Base-by-base conservation (phyloP, 92 coral and sea anemone genomes). In the Micromussa lordhowensis region DNA sequence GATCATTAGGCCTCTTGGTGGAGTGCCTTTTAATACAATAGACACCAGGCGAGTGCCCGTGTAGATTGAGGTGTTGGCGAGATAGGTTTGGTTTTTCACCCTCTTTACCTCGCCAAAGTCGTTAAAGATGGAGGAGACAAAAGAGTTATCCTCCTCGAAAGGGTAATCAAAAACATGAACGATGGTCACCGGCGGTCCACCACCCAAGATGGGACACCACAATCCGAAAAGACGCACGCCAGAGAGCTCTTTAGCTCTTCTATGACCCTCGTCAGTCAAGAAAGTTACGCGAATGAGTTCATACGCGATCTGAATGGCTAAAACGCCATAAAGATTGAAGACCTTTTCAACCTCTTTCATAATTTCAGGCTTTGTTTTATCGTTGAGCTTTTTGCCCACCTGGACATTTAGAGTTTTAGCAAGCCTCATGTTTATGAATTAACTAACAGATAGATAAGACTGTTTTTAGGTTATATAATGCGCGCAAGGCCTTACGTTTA, bases 81-180 rank as follows among this genome's bases (percentile, higher is more conserved):
- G 13, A 6, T 16, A 68, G 6, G 74, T 29, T 29, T 68, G 74
- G 10, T 29, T 3, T 8, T n/a, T n/a, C 24, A 68, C 35, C 22
- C 34, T 11, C 2, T 68, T 68, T 32, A 68, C 74, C 12, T n/a
- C 31, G 35, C 74, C 74, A 61, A 17, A 61, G 26, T 61, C 68
- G 1, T 17, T 5, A 17, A 61, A 61, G 17, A 61, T 22, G 5
- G 24, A 17, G 17, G 24, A 6, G 24, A 61, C 68, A 17, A 6
- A 24, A 61, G 19, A 5, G 4, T 77, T 64, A 51, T 26, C 7
- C 18, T 59, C 54, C 40, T 81, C 85, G 28, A 36, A 64, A 24
- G 85, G 76, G 22, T 63, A 66, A 12, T 81, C 75, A 81, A 36
- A 66, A 14, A 81, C n/a, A 18, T 64, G 75, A 26, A 64, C 58